A percentile compares a stretch with the other conserved stretches of the same genome.
phyloP scores from a whole-genome alignment of 2,797 vertebrate genomes.

The Loris lydekkerianus region DNA sequence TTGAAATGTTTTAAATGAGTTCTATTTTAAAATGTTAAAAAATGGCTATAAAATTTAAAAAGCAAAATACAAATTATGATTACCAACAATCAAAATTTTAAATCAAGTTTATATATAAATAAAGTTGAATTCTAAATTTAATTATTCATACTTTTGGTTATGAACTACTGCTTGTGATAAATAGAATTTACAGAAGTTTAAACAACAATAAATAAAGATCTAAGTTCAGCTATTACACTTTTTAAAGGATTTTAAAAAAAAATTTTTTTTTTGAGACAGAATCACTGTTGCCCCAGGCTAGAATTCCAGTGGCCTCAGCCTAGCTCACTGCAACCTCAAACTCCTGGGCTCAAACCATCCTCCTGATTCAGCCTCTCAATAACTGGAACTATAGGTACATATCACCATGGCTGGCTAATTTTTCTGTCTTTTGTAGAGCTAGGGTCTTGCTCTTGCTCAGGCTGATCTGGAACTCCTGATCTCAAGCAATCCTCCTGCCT shows the following conservation, averaged over 20 bases:
- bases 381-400: no score
- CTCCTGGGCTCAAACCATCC: no score
- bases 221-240: background rate
- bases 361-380: no score
- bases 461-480: no score
- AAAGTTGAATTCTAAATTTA: slow-evolving; percentile 59
- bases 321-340: no score
- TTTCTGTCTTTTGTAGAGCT: no score
- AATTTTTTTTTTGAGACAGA: background rate
- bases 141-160: background rate
- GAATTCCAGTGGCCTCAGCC: no score
- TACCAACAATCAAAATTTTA: background rate
- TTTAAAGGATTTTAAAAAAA: slow-evolving; percentile 1
- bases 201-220: background rate
- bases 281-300: no score
- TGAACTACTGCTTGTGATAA: background rate
- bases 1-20: background rate
- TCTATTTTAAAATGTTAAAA: slow-evolving; percentile 9
- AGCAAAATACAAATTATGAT: slow-evolving; percentile 22
- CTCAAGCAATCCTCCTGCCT: no score
- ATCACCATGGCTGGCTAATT: no score
- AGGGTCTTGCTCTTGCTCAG: no score
- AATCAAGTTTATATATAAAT: slow-evolving; percentile 26
- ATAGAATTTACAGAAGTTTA: slow-evolving; percentile 25
- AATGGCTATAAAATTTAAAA: background rate